These are phyloP conservation scores for Leptosomus discolor DNA, from an alignment of 2,113 vertebrate genomes.

Conservation along the genomic window DNA sequence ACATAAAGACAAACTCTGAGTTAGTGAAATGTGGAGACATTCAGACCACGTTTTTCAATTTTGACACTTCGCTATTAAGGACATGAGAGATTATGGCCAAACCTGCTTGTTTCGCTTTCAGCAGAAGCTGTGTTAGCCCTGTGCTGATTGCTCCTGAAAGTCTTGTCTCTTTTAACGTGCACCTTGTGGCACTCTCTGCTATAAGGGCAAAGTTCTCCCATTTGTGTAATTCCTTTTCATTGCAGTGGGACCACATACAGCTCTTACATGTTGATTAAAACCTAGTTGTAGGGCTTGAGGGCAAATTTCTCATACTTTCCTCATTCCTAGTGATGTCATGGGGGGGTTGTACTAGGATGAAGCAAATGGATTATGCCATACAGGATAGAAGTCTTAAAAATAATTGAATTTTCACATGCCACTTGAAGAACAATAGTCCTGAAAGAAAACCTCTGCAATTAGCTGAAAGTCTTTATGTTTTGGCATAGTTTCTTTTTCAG, in stretches of 20 bases:
- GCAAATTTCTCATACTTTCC: neutral
- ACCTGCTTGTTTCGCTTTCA: neutral
- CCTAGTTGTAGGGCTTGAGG: neutral
- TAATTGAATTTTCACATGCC: neutral
- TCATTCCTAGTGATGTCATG: neutral
- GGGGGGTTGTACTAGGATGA: neutral
- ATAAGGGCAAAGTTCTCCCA: neutral
- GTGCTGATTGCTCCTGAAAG: neutral
- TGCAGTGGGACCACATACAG: neutral
- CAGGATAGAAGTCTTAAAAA: neutral
- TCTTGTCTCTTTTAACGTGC: neutral
- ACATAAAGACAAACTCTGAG: neutral
- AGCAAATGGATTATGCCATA: neutral
- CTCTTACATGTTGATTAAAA: neutral
- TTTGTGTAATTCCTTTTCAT: neutral
- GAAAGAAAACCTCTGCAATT: neutral
- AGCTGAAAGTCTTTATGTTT: neutral
- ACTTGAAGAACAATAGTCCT: neutral
- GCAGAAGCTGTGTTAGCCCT: neutral
- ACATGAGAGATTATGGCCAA: neutral
- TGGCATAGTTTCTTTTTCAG: neutral
- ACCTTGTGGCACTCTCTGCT: neutral
- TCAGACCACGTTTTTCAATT: neutral
- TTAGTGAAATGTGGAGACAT: accelerated
- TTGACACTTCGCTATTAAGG: neutral